A percentile compares a stretch with the other conserved stretches of the same genome.
These are phyloP conservation scores for Syngnathoides biaculeatus DNA, from an alignment of 2,113 vertebrate genomes.

Conservation along the genomic window DNA sequence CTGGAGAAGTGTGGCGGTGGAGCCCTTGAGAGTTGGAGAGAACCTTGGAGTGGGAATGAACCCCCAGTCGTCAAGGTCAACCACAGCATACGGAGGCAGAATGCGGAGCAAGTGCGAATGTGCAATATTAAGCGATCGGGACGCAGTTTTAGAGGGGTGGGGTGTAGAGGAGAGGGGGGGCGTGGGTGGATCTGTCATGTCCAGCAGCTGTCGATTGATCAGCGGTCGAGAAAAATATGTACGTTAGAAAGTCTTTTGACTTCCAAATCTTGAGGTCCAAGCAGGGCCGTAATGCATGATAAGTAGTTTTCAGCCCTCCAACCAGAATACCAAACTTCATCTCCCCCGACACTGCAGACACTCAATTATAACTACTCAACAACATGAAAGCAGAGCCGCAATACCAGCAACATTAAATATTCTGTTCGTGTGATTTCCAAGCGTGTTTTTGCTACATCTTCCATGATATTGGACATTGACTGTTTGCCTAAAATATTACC, in stretches of 20 bases:
- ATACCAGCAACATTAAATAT: constrained; percentile 68
- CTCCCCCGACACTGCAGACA: constrained; percentile 61
- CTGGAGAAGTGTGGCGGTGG: constrained; percentile 32
- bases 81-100: constrained; percentile 58
- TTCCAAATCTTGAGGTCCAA: constrained; percentile 73
- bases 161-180: constrained; percentile 41
- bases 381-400: constrained; percentile 72
- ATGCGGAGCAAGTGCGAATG: constrained; percentile 57
- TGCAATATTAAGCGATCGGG: constrained; percentile 42
- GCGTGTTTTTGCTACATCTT: constrained; percentile 64
- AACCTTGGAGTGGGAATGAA: constrained; percentile 75
- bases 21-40: constrained; percentile 69
- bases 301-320: constrained; percentile 71
- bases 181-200: constrained; percentile 42
- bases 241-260: constrained; percentile 74
- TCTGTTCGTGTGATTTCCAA: constrained; percentile 61
- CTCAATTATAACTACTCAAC: constrained; percentile 74
- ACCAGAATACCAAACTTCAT: constrained; percentile 71
- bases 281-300: constrained; percentile 71
- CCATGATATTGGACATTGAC: constrained; percentile 50
- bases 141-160: constrained; percentile 21
- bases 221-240: constrained; percentile 67
- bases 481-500: constrained; percentile 60
- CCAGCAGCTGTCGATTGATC: constrained; percentile 73
- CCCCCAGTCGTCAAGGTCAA: constrained; percentile 70